A percentile compares a stretch with the other conserved stretches of the same genome.
Conservation (phyloP, 2,797 vertebrate genomes). For the Falco novaeseelandiae region DNA sequence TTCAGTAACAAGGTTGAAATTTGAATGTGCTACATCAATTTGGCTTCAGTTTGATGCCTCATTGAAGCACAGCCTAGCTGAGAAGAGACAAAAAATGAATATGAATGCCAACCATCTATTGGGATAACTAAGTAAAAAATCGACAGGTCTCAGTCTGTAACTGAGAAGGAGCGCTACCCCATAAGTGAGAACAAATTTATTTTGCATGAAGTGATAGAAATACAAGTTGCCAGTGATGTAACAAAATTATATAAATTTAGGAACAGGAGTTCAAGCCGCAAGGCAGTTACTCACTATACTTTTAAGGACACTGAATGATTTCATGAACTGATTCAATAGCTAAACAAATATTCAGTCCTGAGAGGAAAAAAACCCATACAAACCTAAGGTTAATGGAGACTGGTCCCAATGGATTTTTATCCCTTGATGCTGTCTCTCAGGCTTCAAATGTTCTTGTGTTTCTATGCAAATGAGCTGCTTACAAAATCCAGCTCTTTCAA, state of each 20-base stretch:
- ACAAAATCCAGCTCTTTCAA: conserved; percentile 62
- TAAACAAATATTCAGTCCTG: conserved; percentile 1
- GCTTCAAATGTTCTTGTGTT: conserved; percentile 36
- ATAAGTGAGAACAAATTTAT: conserved; percentile 3
- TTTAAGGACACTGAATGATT: neutral
- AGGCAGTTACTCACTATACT: neutral
- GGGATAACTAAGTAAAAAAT: conserved; percentile 41
- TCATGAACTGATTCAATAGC: neutral
- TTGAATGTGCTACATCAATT: conserved; percentile 32
- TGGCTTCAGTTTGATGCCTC: conserved; percentile 23
- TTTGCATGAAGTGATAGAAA: conserved; percentile 38
- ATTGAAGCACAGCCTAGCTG: conserved; percentile 9
- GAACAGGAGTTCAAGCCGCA: neutral
- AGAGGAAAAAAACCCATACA: neutral
- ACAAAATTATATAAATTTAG: conserved; percentile 25
- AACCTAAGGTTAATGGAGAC: conserved; percentile 32
- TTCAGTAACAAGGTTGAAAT: conserved; percentile 41
- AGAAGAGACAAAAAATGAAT: conserved; percentile 27
- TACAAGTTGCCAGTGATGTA: conserved; percentile 4
- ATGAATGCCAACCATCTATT: conserved; percentile 20
- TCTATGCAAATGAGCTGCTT: conserved; percentile 50
- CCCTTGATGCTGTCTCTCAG: conserved; percentile 9
- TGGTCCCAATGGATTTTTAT: conserved; percentile 28
- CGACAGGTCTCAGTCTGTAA: conserved; percentile 15
- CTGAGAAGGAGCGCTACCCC: conserved; percentile 34